Evolutionary conservation across 2,797 vertebrate species (phyloP).

Genomic region (Mormyrus hasselquistii): DNA sequence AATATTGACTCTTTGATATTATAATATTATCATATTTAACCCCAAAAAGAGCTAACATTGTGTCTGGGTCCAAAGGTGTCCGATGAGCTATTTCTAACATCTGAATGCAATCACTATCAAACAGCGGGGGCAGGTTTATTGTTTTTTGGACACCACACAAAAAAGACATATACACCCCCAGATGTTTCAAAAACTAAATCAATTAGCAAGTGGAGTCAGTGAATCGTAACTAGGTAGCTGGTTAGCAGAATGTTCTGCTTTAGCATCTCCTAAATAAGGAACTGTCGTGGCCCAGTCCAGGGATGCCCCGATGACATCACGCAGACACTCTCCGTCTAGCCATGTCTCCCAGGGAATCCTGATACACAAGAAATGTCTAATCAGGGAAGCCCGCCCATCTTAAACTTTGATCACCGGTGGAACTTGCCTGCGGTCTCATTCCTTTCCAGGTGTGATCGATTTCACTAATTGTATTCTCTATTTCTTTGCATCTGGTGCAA

Average conservation of each 20-base stretch:
- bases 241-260: background rate
- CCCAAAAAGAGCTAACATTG: too few relatives aligned
- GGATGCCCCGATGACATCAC: background rate
- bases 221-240: background rate
- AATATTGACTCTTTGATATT: too few relatives aligned
- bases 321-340: background rate
- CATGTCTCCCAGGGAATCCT: background rate
- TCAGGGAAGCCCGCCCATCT: background rate
- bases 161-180: background rate
- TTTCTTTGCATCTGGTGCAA: background rate
- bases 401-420: background rate
- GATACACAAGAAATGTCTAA: background rate
- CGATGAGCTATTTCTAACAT: background rate
- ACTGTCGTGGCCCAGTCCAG: background rate
- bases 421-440: background rate
- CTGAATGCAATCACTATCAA: background rate
- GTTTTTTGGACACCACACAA: background rate
- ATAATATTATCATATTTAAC: too few relatives aligned
- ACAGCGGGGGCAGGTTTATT: background rate
- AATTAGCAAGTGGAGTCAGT: background rate
- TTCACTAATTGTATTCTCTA: background rate
- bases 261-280: background rate
- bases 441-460: background rate
- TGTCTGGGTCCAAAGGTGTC: too few relatives aligned
- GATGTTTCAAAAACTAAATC: background rate